Percentiles rank a stretch among this genome's conserved stretches.
Conservation (phyloP, 53 echinoderm and acorn worm genomes). For the Luidia sarsii region DNA sequence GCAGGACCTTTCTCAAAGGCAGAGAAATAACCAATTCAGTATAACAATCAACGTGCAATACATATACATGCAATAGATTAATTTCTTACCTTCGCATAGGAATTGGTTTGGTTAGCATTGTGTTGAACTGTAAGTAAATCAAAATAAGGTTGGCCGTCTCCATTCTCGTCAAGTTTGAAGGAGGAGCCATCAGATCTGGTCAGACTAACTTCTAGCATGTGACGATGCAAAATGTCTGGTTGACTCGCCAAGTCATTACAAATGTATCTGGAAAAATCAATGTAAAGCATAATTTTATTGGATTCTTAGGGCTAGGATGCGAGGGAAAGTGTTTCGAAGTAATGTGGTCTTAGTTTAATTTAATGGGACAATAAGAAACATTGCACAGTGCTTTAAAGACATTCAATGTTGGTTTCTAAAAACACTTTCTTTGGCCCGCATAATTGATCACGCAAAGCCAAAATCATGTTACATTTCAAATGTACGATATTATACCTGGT, state of each 20-base stretch:
- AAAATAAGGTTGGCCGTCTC: conserved; percentile 76
- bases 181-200: conserved; percentile 47
- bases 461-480: no score
- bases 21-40: no score
- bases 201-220: conserved; percentile 57
- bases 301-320: no score
- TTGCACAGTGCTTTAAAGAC: no score
- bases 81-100: conserved; percentile 59
- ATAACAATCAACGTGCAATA: neutral
- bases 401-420: no score
- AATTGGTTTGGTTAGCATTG: neutral
- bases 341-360: no score
- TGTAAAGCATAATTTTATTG: no score
- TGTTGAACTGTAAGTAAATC: conserved; percentile 65
- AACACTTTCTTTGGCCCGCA: no score
- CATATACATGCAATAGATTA: neutral
- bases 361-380: no score
- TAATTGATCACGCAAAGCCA: no score
- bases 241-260: conserved; percentile 66
- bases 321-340: no score
- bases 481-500: conserved; percentile 48
- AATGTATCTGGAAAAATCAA: conserved; percentile 16
- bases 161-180: conserved; percentile 70
- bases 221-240: conserved; percentile 53
- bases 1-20: no score